Evolutionary conservation across 2,797 vertebrate genomes (phyloP).

Genomic region (Liasis olivaceus): DNA sequence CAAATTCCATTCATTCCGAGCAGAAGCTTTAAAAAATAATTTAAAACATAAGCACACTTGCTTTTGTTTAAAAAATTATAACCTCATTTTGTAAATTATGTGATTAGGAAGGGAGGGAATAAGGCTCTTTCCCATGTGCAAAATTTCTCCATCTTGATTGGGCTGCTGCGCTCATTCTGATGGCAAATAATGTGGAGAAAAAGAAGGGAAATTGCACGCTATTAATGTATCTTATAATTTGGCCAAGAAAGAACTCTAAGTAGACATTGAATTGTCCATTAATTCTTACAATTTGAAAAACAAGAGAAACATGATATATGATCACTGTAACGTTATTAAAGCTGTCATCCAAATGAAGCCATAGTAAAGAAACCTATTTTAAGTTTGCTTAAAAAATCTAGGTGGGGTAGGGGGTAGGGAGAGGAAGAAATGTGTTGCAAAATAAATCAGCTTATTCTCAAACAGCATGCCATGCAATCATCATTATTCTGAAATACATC

Average conservation of each 20-base stretch:
- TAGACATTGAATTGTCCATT: neutral
- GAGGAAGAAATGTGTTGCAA: neutral
- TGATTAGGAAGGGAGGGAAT: neutral
- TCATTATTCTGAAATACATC: neutral
- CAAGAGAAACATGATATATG: neutral
- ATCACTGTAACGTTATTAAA: neutral
- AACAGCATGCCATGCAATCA: neutral
- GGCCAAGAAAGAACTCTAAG: neutral
- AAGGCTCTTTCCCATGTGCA: neutral
- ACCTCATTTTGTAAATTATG: neutral
- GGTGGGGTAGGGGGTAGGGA: neutral
- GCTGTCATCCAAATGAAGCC: neutral
- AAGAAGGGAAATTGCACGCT: neutral
- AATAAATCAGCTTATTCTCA: fast-evolving
- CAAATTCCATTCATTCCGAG: neutral
- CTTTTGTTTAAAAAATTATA: neutral
- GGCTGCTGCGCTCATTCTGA: neutral
- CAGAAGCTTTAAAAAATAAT: neutral
- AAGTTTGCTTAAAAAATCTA: neutral
- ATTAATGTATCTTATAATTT: neutral
- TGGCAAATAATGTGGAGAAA: neutral
- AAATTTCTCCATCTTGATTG: neutral
- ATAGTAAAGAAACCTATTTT: neutral
- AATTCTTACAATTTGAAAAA: neutral
- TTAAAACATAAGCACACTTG: neutral